Percentiles rank a stretch among this genome's conserved stretches.
Conservation (phyloP, 1,140 invertebrate genomes). For the Drosophila seguyi region DNA sequence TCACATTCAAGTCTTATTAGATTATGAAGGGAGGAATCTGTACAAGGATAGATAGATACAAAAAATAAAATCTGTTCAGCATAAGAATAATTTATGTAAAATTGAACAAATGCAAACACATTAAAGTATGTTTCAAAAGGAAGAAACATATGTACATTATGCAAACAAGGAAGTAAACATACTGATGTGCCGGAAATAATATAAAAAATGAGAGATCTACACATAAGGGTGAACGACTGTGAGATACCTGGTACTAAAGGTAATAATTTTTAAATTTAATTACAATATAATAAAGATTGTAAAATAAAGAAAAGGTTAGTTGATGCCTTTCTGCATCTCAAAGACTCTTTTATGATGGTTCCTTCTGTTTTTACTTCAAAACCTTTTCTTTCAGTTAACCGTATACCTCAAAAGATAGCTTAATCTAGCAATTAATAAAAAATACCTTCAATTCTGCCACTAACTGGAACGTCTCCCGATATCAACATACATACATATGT, state of each 20-base stretch:
- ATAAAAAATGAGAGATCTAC: background rate
- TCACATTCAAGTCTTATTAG: background rate
- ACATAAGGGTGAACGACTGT: background rate
- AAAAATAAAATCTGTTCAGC: background rate
- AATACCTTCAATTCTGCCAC: background rate
- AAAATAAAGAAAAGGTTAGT: background rate
- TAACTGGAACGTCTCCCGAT: conserved; percentile 5
- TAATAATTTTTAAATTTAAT: no score
- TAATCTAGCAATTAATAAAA: background rate
- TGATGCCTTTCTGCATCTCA: no score
- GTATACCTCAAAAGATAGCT: background rate
- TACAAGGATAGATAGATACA: background rate
- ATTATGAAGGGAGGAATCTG: background rate
- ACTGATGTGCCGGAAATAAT: background rate
- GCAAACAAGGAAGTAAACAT: background rate
- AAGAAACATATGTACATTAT: background rate
- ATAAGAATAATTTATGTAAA: background rate
- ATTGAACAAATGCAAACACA: background rate
- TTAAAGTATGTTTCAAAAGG: background rate
- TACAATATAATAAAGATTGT: background rate
- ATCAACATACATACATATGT: conserved; percentile 17
- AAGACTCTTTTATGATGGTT: background rate
- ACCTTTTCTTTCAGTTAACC: background rate
- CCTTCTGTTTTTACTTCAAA: background rate
- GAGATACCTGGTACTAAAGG: background rate